Conservation (phyloP, 2,797 vertebrate genomes). For the Rhadinocentrus ornatus region DNA sequence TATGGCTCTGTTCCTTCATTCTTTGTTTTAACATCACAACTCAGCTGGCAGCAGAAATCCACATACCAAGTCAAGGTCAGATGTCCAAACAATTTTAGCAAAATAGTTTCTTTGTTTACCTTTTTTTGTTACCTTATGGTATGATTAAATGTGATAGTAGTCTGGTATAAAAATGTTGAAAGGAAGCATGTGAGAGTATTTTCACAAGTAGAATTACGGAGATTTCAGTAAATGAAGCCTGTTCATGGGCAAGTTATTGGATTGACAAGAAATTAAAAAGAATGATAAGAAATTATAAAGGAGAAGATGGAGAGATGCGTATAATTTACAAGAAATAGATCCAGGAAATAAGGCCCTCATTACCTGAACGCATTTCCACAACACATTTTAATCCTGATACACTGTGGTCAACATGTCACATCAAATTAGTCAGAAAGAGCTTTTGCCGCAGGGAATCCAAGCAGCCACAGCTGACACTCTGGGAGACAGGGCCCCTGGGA, state of each 20-base stretch:
- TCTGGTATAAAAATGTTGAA: conserved; percentile 24
- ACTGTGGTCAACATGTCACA: conserved; percentile 53
- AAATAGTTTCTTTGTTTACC: conserved; percentile 31
- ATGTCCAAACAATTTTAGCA: conserved; percentile 53
- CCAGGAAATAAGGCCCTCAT: conserved; percentile 44
- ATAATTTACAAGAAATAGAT: conserved; percentile 26
- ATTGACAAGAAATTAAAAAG: conserved; percentile 5
- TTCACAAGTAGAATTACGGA: not conserved
- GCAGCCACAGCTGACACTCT: conserved; percentile 71
- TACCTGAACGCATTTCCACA: conserved; percentile 58
- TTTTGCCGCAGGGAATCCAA: conserved; percentile 55
- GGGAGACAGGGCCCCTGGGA: conserved; percentile 62
- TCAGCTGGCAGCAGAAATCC: conserved; percentile 34
- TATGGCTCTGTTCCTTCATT: conserved; percentile 20
- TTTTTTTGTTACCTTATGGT: conserved; percentile 30
- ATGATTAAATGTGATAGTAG: conserved; percentile 28
- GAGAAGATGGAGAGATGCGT: conserved; percentile 13
- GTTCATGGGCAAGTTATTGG: not conserved
- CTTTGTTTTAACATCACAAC: conserved; percentile 37
- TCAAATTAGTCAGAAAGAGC: conserved; percentile 63
- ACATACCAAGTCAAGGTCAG: conserved; percentile 45
- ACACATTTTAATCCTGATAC: conserved; percentile 68
- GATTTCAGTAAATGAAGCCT: not conserved
- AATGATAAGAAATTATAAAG: conserved; percentile 4
- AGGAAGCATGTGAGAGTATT: conserved; percentile 32